phyloP scores from a whole-genome alignment of 2,888 invertebrate species.

The Geotrupes spiniger region DNA sequence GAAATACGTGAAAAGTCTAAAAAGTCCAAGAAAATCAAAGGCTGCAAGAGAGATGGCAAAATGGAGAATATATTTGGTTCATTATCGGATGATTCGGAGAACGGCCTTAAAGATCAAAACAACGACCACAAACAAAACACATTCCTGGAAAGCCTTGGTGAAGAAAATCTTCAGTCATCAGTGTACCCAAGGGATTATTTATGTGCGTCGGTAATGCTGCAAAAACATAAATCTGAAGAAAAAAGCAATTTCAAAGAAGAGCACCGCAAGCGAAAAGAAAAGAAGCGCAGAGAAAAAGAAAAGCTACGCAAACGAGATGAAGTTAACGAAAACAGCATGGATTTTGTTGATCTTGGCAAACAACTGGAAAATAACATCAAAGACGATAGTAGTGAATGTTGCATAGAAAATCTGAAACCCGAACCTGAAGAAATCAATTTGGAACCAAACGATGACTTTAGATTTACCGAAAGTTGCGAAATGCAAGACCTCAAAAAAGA shows the following conservation, averaged over 20 bases:
- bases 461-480: slow-evolving; percentile 60
- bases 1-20: slow-evolving; percentile 60
- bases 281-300: slow-evolving; percentile 62
- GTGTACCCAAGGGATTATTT: slow-evolving; percentile 56
- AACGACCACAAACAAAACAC: slow-evolving; percentile 22
- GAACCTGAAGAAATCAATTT: slow-evolving; percentile 2
- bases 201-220: slow-evolving; percentile 30
- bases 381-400: slow-evolving; percentile 59
- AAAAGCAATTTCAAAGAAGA: slow-evolving; percentile 52
- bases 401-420: slow-evolving; percentile 12
- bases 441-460: slow-evolving; percentile 51
- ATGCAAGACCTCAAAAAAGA: slow-evolving; percentile 42
- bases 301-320: slow-evolving; percentile 53
- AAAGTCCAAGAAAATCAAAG: slow-evolving; percentile 55
- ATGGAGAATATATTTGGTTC: slow-evolving; percentile 89
- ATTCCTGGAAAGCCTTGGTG: slow-evolving; percentile 24
- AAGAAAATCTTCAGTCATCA: slow-evolving; percentile 27
- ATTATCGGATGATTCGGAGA: slow-evolving; percentile 68
- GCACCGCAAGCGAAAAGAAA: slow-evolving; percentile 60
- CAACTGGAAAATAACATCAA: slow-evolving; percentile 78
- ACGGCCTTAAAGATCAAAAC: slow-evolving; percentile 39
- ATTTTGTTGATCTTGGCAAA: slow-evolving; percentile 77
- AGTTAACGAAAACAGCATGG: slow-evolving; percentile 72
- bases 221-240: slow-evolving; percentile 27
- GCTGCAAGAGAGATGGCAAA: slow-evolving; percentile 65